A percentile compares a stretch with the other conserved stretches of the same genome.
These are phyloP conservation scores for Podarcis lilfordi DNA, from an alignment of 2,797 vertebrate species.

Conservation along the genomic window DNA sequence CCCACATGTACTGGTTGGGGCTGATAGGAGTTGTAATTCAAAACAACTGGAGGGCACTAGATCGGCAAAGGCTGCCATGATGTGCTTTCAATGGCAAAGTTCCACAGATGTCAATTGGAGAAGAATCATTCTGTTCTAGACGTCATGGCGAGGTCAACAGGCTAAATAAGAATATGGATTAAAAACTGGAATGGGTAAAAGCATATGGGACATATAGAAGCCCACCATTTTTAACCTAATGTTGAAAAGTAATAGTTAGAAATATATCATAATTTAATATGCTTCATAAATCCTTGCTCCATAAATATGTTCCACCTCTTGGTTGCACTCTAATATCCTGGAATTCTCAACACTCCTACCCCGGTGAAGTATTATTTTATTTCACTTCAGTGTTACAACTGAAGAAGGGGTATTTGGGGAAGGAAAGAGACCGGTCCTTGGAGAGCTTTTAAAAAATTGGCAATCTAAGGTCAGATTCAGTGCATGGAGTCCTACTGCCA, in stretches of 20 bases:
- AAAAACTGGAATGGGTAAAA: neutral
- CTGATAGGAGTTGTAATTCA: no score
- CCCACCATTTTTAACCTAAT: neutral
- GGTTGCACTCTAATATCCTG: neutral
- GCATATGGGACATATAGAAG: neutral
- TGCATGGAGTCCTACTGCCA: neutral
- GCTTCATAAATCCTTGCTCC: neutral
- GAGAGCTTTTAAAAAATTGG: neutral
- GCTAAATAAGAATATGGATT: constrained; percentile 1
- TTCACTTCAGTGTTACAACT: neutral
- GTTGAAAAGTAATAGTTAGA: neutral
- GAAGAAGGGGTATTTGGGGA: neutral
- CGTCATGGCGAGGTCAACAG: constrained; percentile 3
- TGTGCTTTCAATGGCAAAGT: constrained; percentile 13
- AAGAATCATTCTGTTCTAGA: neutral
- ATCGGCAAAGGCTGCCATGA: neutral
- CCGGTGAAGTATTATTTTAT: neutral
- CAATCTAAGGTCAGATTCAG: neutral
- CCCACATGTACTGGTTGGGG: no score
- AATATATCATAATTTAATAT: neutral
- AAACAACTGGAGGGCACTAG: no score
- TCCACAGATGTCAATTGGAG: neutral
- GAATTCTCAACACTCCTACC: neutral
- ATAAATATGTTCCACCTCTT: neutral
- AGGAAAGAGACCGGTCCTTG: neutral